These are phyloP conservation scores for Mastomys natalensis DNA, from an alignment of 2,113 vertebrate genomes.

Conservation along the genomic window DNA sequence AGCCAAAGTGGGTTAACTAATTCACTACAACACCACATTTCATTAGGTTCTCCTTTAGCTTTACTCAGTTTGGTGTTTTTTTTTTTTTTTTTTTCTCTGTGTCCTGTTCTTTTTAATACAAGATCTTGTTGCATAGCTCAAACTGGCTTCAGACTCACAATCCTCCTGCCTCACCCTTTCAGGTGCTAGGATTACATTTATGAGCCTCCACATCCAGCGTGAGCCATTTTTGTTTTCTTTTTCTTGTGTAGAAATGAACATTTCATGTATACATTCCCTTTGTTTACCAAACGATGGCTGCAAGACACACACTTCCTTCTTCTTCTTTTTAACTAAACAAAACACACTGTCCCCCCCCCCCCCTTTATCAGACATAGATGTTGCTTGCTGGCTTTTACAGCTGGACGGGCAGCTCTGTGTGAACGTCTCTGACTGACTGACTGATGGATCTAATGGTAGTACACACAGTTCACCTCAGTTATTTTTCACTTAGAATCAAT, in stretches of 20 bases:
- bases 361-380: not conserved
- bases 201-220: not conserved
- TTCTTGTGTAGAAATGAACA: not conserved
- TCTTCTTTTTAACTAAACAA: not conserved
- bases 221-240: not conserved
- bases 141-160: not conserved
- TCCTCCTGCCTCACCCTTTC: not conserved
- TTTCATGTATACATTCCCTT: too few species aligned
- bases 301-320: not conserved
- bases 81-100: not conserved
- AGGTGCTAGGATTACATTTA: not conserved
- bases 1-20: too few species aligned
- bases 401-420: not conserved
- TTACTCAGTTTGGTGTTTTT: not conserved
- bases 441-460: not conserved
- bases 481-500: not conserved
- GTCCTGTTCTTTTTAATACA: not conserved
- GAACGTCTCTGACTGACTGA: not conserved
- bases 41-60: not conserved
- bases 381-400: not conserved
- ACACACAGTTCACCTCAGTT: not conserved
- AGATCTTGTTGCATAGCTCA: not conserved
- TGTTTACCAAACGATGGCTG: not conserved
- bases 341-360: not conserved
- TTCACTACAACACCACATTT: not conserved